Conservation (phyloP, 2,113 vertebrate species). For the Syrrhaptes paradoxus region DNA sequence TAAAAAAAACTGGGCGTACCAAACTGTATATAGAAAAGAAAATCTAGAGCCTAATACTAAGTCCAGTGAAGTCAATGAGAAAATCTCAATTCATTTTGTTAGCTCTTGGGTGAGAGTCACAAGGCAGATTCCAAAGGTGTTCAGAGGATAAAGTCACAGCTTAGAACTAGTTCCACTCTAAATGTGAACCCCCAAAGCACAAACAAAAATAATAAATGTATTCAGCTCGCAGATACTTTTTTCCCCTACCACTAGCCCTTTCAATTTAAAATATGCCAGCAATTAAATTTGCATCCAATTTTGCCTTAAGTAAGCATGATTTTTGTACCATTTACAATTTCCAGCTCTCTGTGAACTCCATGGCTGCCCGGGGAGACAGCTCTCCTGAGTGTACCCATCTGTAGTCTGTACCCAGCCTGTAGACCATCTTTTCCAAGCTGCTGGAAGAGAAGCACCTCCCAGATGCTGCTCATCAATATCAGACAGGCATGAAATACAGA, state of each 20-base stretch:
- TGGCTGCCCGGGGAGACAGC: background rate
- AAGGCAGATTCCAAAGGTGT: background rate
- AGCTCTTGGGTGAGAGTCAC: background rate
- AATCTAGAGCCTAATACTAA: background rate
- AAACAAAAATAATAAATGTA: background rate
- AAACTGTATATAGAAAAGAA: background rate
- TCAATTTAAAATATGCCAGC: background rate
- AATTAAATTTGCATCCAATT: background rate
- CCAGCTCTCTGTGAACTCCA: background rate
- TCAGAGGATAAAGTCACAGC: background rate
- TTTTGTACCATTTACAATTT: background rate
- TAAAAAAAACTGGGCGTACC: background rate
- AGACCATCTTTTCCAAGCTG: background rate
- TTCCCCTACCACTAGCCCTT: background rate
- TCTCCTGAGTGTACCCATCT: background rate
- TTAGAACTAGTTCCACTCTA: background rate
- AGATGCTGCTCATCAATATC: background rate
- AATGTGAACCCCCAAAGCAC: background rate
- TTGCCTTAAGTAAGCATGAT: background rate
- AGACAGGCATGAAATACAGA: background rate
- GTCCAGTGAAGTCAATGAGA: background rate
- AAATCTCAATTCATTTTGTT: background rate
- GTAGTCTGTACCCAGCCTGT: background rate
- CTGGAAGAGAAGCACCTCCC: background rate
- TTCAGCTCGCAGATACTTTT: background rate